Evolutionary conservation across 2,888 invertebrate species (phyloP), one percentile per base, ranked within the genome.

Genomic region (Trilocha varians): DNA sequence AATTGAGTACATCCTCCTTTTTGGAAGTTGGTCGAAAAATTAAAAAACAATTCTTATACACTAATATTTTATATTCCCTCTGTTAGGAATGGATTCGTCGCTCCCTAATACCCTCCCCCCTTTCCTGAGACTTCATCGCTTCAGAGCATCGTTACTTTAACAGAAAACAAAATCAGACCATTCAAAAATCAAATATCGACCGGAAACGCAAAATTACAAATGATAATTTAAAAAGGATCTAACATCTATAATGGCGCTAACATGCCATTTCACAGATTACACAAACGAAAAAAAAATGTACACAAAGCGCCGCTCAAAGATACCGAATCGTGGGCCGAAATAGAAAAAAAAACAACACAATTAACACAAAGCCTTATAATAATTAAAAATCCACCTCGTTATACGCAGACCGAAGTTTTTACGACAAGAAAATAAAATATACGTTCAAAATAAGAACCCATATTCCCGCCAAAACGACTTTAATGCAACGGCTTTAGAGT

Each of bases 361-460:
- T 82, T 79, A 79, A 80, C 79, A 76, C 73, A 25, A 66, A 74
- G 67, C 70, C 78, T 74, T 72, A 68, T 70, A 74, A 77, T 82
- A 80, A 80, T 82, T 80, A 82, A 79, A 52, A 78, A 78, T 65
- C 71, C 72, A 75, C 78, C 83, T 82, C 75, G 82, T 82, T 82
- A 83, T 77, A 52, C 55, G 53, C 60, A 47, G 47, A 65, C 65
- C 59, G 67, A 67, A 66, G 73, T 65, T 75, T 77, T 73, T 74
- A 75, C 63, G 59, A 53, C 55, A 25, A 25, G 8, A 25, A 25
- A 25, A 40, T 36, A 6, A 45, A 57, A 41, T 44, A 43, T 39
- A 46, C 48, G 44, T 13, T 14, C 14, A 3, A 9, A 25, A 6
- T 6, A 9, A 25, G 9, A 11, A 13, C 13, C 2, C 5, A 14